Base-by-base conservation (phyloP, 2,888 invertebrate genomes). In the Blera fallax region DNA sequence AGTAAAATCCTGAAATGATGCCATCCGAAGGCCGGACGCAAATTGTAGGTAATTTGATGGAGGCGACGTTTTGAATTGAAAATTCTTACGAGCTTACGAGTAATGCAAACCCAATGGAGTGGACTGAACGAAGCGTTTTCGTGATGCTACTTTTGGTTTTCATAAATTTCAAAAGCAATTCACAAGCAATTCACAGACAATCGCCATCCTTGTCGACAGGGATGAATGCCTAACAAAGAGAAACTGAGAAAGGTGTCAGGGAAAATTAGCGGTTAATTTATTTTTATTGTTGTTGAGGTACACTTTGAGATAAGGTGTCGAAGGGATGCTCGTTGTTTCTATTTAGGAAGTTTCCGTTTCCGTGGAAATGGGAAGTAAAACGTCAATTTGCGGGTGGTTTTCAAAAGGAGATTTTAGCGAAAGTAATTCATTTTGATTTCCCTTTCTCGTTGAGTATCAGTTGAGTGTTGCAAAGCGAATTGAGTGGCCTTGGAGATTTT, bases 211-310 rank as follows among this genome's bases (percentile, higher is more conserved):
- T 21, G 14, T n/a, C 18, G 40, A 37, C 24, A 16, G 27, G 50
- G 56, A 45, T 27, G 24, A 45, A 40, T 10, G 16, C 16, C 34
- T 32, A 43, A 52, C 50, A 32, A 54, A 62, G 32, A 43, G 45
- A 8, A 34, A 34, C 50, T 43, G 24, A 16, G 34, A 78, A 72
- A 65, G 58, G 72, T 70, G 70, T 45, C 62, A 24, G 16, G 16
- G 50, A 58, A 80, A 80, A 84, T 70, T 70, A 45, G 48, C 54
- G 64, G 64, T 74, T 79, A 65, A 80, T 84, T 84, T 84, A 62
- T 64, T 79, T 80, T 84, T 79, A 84, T 84, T 69, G 56, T 67
- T 50, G 52, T 40, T 70, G 18, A 65, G 65, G 70, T 27, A 29
- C 43, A 65, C 16, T 50, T 34, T 70, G 62, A 62, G 43, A 54